Evolutionary conservation across 2,113 vertebrate species (phyloP).

Genomic region (Gadus chalcogrammus): DNA sequence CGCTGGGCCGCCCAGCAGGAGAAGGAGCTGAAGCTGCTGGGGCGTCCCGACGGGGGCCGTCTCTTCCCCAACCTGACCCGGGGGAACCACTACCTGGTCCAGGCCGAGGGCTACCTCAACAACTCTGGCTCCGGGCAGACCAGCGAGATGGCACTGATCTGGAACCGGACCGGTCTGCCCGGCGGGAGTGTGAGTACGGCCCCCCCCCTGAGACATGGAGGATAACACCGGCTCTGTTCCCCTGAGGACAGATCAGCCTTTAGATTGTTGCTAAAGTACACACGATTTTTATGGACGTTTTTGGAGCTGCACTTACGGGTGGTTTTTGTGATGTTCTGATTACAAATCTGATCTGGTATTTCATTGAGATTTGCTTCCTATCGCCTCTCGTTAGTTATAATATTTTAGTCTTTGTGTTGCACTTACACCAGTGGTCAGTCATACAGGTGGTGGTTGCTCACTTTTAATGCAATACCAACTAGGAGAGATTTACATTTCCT

Average conservation of each 20-base stretch:
- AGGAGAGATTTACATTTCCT: not conserved
- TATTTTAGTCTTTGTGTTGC: no score
- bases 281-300: no score
- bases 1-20: conserved; percentile 86
- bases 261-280: no score
- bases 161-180: conserved; percentile 83
- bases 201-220: not conserved
- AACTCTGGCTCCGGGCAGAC: conserved; percentile 84
- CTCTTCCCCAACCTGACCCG: conserved; percentile 83
- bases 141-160: conserved; percentile 86
- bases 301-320: no score
- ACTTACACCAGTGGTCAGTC: no score
- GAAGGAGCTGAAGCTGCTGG: conserved; percentile 78
- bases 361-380: no score
- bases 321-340: no score
- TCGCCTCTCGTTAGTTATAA: no score
- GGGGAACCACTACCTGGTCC: conserved; percentile 83
- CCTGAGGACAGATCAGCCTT: not conserved
- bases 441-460: no score
- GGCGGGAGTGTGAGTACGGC: conserved; percentile 81
- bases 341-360: no score
- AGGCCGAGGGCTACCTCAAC: conserved; percentile 86
- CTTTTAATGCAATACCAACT: not conserved
- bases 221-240: no score
- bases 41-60: conserved; percentile 74